Percentiles rank a stretch among this genome's conserved stretches.
Evolutionary conservation across 2,888 invertebrate genomes (phyloP).

Genomic region (Melanostoma scalare): DNA sequence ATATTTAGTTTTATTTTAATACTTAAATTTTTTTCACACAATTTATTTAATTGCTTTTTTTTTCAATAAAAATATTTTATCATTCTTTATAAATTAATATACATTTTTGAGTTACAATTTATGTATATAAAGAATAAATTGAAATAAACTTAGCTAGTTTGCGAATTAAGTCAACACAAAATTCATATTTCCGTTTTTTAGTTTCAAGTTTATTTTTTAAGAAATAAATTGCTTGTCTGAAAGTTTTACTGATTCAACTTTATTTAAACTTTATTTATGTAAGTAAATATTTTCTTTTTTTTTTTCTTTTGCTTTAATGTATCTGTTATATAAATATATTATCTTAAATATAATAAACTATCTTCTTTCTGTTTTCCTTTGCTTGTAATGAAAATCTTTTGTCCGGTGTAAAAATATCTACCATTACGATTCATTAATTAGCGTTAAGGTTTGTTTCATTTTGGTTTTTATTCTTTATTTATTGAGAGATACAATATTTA

Average conservation of each 20-base stretch:
- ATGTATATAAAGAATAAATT: slow-evolving; percentile 16
- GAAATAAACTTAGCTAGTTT: slow-evolving; percentile 45
- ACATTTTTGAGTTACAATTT: neutral
- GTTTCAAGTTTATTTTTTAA: slow-evolving; percentile 14
- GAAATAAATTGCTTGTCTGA: slow-evolving; percentile 41
- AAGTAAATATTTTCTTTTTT: neutral
- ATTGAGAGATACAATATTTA: slow-evolving; percentile 6
- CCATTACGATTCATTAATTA: slow-evolving; percentile 34
- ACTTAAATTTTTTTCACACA: slow-evolving; percentile 32
- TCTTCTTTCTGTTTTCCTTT: slow-evolving; percentile 37
- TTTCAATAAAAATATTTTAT: slow-evolving; percentile 54
- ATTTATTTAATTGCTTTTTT: slow-evolving; percentile 36
- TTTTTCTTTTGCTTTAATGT: slow-evolving; percentile 22
- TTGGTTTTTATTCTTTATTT: slow-evolving; percentile 17
- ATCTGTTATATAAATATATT: slow-evolving; percentile 11
- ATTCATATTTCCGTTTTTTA: neutral
- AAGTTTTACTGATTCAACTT: slow-evolving; percentile 8
- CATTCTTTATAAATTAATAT: slow-evolving; percentile 36
- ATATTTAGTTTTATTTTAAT: slow-evolving; percentile 55
- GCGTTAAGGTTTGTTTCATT: slow-evolving; percentile 16
- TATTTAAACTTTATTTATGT: slow-evolving; percentile 17
- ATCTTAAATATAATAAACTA: slow-evolving; percentile 27
- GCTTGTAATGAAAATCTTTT: slow-evolving; percentile 33
- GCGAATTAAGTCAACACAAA: slow-evolving; percentile 24
- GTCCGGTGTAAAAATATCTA: slow-evolving; percentile 65